Percentiles rank a stretch among this genome's conserved stretches.
Conservation (phyloP, 1,140 invertebrate species). For the Glomeris maerens region DNA sequence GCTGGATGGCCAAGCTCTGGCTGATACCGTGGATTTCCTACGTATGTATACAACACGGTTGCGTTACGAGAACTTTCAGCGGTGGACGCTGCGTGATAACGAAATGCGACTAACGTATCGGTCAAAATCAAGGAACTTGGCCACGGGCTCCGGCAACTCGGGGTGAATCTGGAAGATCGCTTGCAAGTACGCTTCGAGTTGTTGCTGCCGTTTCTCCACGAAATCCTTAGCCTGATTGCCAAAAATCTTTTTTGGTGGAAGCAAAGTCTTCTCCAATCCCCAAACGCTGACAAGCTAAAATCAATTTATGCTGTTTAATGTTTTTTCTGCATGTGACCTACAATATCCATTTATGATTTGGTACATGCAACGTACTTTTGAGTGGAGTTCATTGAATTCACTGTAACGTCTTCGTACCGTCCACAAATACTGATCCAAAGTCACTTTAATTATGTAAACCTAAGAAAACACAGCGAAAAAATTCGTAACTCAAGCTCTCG, state of each 20-base stretch:
- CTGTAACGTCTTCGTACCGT: constrained; percentile 67
- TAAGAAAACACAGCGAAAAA: constrained; percentile 4
- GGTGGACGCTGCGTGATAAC: not conserved
- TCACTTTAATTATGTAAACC: not conserved
- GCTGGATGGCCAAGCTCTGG: constrained; percentile 26
- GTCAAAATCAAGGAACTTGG: constrained; percentile 30
- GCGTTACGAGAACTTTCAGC: not conserved
- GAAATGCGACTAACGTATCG: constrained; percentile 30
- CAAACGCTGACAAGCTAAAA: not conserved
- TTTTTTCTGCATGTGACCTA: not conserved
- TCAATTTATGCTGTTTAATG: not conserved
- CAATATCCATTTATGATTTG: not conserved
- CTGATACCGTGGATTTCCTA: constrained; percentile 32
- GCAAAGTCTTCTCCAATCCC: constrained; percentile 32
- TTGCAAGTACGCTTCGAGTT: constrained; percentile 65
- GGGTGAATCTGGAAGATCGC: constrained; percentile 30
- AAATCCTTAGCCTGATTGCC: constrained; percentile 65
- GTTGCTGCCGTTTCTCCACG: constrained; percentile 62
- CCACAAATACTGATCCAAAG: constrained; percentile 41
- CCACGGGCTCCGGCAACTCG: constrained; percentile 23
- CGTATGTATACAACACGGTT: constrained; percentile 14
- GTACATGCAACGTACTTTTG: constrained; percentile 39
- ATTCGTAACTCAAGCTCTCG: too few relatives aligned
- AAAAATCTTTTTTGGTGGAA: constrained; percentile 81
- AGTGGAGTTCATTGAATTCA: constrained; percentile 75